Evolutionary conservation across 2,888 invertebrate species (phyloP), one percentile per base, ranked within the genome.

Genomic region (Cataglyphis livida): DNA sequence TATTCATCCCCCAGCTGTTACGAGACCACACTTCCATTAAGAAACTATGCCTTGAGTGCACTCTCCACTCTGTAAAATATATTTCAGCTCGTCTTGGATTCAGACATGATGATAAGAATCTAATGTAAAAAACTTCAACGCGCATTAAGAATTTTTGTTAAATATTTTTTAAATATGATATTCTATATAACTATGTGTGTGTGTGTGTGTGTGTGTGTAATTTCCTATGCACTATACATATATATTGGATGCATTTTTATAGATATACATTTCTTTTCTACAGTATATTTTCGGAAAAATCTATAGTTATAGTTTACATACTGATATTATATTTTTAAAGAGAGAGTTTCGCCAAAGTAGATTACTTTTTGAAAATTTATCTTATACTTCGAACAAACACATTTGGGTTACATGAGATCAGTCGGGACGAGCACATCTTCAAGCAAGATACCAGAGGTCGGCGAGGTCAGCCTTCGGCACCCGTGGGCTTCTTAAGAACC

Each of bases 1-100:
- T 90, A 87, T 90, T 90, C 90, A 86, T 81, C 87, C 83, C 82
- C 81, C 84, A 82, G 84, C 79, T 79, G 86, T 85, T 87, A 88
- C 84, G 76, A 48, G 82, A 79, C 68, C 84, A 75, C 74, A 85
- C 83, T 84, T 90, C 90, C 90, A 90, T 90, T 90, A 90, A 90
- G 90, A 90, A 90, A 87, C 85, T 79, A 82, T 87, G 74, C 82
- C 84, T 88, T 66, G 84, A 89, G 85, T 82, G 85, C 85, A 65
- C 61, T 81, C 81, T 82, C 82, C 66, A 73, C 87, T 83, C 81
- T 51, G 51, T 65, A 66, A 74, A 82, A 68, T 73, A 65, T 61
- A 68, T 71, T 66, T 59, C 59, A 32, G 51, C 66, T 76, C 57
- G 28, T 62, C 65, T 28, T 66, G 15, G n/a, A 57, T 75, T 59